Evolutionary conservation across 2,113 vertebrate genomes (phyloP).

Genomic region (Clupea harengus): DNA sequence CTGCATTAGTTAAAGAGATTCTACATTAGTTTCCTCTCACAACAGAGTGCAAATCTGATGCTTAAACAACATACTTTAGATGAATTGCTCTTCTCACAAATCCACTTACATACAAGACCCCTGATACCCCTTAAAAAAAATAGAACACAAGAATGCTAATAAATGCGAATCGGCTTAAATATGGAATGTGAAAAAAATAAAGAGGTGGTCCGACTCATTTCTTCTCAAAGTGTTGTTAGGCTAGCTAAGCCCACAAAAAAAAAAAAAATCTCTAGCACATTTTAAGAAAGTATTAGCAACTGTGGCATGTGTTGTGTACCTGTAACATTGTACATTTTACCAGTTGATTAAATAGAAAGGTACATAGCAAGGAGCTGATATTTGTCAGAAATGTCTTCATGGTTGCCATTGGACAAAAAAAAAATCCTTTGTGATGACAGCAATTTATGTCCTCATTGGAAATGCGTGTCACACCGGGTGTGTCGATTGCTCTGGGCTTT

Average conservation of each 20-base stretch:
- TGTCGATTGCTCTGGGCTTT: constrained; percentile 11
- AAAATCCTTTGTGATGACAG: not conserved
- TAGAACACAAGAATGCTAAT: constrained; percentile 67
- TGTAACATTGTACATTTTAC: not conserved
- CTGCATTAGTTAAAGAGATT: constrained; percentile 81
- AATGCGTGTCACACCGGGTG: constrained; percentile 8
- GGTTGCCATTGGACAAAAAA: not conserved
- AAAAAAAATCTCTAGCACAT: too few species aligned
- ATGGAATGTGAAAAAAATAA: constrained; percentile 87
- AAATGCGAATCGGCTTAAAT: constrained; percentile 76
- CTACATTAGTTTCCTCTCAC: constrained; percentile 89
- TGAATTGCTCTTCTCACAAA: constrained; percentile 72
- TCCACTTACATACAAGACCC: constrained; percentile 66
- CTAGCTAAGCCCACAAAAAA: too few species aligned
- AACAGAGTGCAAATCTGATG: constrained; percentile 97
- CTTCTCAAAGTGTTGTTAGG: not conserved
- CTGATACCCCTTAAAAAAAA: constrained; percentile 54
- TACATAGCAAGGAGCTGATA: not conserved
- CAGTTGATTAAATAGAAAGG: not conserved
- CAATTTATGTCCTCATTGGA: not conserved
- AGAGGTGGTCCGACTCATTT: constrained; percentile 78
- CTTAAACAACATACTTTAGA: constrained; percentile 87
- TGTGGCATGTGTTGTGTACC: not conserved
- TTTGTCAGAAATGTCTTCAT: not conserved
- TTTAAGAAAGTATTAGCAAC: too few species aligned